Evolutionary conservation across 1,140 invertebrate species (phyloP).

Genomic region (Pentalonia nigronervosa): DNA sequence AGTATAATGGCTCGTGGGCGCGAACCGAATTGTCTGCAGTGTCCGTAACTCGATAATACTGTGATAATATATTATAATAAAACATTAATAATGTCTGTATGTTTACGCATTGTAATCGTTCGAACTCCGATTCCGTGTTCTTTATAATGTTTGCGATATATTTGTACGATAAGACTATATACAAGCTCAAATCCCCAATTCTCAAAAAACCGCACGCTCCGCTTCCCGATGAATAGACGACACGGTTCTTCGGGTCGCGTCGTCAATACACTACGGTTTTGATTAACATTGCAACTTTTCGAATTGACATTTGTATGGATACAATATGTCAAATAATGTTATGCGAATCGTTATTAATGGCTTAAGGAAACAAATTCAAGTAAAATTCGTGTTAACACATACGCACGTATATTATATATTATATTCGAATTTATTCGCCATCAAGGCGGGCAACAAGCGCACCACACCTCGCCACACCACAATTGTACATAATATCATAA

Average conservation of each 20-base stretch:
- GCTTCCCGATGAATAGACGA: not conserved
- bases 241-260: not conserved
- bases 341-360: not conserved
- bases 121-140: not conserved
- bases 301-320: not conserved
- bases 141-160: no score
- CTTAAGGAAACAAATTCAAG: not conserved
- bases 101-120: no score
- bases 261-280: not conserved
- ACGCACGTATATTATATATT: not conserved
- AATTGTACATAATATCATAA: not conserved
- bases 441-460: not conserved
- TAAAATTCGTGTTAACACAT: not conserved
- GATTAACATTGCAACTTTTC: not conserved
- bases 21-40: not conserved
- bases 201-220: not conserved
- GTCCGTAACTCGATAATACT: no score
- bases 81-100: no score
- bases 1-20: not conserved
- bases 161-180: no score
- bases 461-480: not conserved
- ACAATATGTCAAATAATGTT: not conserved
- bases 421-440: not conserved
- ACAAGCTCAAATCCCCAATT: not conserved
- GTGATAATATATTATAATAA: no score